Evolutionary conservation across 2,888 invertebrate species (phyloP), one percentile per base, ranked within the genome.

Genomic region (Oithona nana): DNA sequence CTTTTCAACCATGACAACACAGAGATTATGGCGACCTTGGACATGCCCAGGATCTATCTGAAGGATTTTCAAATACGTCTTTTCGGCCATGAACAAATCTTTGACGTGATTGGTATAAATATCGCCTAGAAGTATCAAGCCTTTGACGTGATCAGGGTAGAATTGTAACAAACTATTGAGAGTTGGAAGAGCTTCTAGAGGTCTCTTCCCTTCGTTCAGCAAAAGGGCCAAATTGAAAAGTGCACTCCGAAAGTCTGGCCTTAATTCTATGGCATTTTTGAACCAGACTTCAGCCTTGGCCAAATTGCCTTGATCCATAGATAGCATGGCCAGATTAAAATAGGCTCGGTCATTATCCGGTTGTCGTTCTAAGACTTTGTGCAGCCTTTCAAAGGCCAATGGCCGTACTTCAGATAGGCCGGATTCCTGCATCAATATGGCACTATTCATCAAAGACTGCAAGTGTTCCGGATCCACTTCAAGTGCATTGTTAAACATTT

Each of bases 41-140:
- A 90, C 86, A 72, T 94, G 92, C 67, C 83, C 82, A 0, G 93
- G 85, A 68, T 94, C 93, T 66, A 88, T 73, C 68, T 84, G 83
- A 16, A 94, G 74, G 67, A 95, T 93, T 66, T 83, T 81, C 61
- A 83, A 82, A 75, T 95, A 95, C 71, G 93, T 93, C 83, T 88
- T 28, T 31, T 94, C 93, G 26, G 95, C 95, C 1, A 89, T 88
- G 72, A 90, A 88, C 70, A 93, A 74, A 73, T 95, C 90, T 71
- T 92, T 92, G 69, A 93, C 85, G 67, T 87, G 86, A 74, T 94
- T 95, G 66, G 95, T 90, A 74, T 93, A 93, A 70, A 95, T 90
- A 72, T 95, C 94, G 13, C 94, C 94, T 13, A 94, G 76, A 31
- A 95, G 77, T 68, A 95, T 92, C 65, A 93, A 76, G 39, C 93